A percentile compares a stretch with the other conserved stretches of the same genome.
Evolutionary conservation across 2,888 invertebrate genomes (phyloP).

Genomic region (Axea sp.): DNA sequence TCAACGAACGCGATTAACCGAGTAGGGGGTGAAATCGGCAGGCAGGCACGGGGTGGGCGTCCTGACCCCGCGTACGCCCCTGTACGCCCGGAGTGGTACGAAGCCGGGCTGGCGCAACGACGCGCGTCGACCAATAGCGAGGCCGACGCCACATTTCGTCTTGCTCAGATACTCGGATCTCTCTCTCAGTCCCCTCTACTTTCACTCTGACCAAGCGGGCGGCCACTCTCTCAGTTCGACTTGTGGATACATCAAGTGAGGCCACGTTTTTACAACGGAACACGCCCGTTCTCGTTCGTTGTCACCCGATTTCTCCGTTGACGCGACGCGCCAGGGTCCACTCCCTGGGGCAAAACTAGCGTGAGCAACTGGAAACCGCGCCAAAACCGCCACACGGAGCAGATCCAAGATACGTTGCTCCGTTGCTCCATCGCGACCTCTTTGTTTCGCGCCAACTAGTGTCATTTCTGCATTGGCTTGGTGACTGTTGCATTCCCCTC

Average conservation of each 20-base stretch:
- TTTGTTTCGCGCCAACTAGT: conserved; percentile 10
- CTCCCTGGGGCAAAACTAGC: not conserved
- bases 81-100: conserved; percentile 65
- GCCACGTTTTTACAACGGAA: conserved; percentile 43
- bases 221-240: conserved; percentile 43
- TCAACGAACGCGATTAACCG: conserved; percentile 59
- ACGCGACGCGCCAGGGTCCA: conserved; percentile 9
- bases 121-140: conserved; percentile 64
- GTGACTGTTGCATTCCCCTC: not conserved
- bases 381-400: not conserved
- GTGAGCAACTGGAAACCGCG: not conserved
- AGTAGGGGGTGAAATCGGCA: conserved; percentile 59
- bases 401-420: not conserved
- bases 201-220: conserved; percentile 59
- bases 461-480: not conserved
- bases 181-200: conserved; percentile 74
- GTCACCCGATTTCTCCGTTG: conserved; percentile 10
- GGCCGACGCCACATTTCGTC: conserved; percentile 53
- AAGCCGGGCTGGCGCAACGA: conserved; percentile 63
- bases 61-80: conserved; percentile 74
- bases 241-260: conserved; percentile 44
- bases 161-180: conserved; percentile 68
- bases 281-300: conserved; percentile 34
- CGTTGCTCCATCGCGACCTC: conserved; percentile 19
- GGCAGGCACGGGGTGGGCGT: conserved; percentile 72